Percentiles rank a stretch among this genome's conserved stretches.
phyloP scores from a whole-genome alignment of 2,797 vertebrate species.

The Tarsius wallacei region DNA sequence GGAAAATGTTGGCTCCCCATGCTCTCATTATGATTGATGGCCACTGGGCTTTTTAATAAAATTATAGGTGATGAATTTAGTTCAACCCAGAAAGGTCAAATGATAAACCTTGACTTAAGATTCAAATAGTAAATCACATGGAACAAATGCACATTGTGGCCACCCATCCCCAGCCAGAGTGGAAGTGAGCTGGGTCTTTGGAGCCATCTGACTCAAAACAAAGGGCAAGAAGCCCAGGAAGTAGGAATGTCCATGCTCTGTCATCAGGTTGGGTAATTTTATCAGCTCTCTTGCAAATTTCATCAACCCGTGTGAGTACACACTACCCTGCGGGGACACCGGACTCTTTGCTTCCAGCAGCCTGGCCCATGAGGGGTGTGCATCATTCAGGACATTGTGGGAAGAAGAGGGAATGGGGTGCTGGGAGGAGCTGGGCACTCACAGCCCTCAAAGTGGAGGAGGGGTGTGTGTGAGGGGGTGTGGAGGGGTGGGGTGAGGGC shows the following conservation, averaged over 20 bases:
- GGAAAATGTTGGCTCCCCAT: conserved; percentile 77
- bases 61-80: conserved; percentile 86
- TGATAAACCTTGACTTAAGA: conserved; percentile 78
- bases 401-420: not conserved
- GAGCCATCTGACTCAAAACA: conserved; percentile 86
- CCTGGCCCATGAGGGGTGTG: conserved; percentile 32
- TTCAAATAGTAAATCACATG: conserved; percentile 78
- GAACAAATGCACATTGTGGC: conserved; percentile 65
- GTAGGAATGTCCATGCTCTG: conserved; percentile 68
- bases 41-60: conserved; percentile 69
- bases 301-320: conserved; percentile 88
- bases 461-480: not conserved
- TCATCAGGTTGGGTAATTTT: conserved; percentile 90
- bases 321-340: conserved; percentile 61
- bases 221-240: conserved; percentile 84
- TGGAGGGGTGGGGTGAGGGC: fast-evolving
- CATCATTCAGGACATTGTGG: not conserved
- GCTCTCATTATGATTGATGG: conserved; percentile 82
- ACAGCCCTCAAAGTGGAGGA: not conserved
- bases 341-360: conserved; percentile 56
- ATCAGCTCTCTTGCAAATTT: conserved; percentile 91
- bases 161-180: conserved; percentile 7
- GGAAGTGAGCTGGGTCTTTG: conserved; percentile 57
- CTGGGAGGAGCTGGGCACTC: not conserved
- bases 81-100: conserved; percentile 82